Evolutionary conservation across 2,888 invertebrate species (phyloP), one percentile per base, ranked within the genome.

Genomic region (Drosophila pegasa): DNA sequence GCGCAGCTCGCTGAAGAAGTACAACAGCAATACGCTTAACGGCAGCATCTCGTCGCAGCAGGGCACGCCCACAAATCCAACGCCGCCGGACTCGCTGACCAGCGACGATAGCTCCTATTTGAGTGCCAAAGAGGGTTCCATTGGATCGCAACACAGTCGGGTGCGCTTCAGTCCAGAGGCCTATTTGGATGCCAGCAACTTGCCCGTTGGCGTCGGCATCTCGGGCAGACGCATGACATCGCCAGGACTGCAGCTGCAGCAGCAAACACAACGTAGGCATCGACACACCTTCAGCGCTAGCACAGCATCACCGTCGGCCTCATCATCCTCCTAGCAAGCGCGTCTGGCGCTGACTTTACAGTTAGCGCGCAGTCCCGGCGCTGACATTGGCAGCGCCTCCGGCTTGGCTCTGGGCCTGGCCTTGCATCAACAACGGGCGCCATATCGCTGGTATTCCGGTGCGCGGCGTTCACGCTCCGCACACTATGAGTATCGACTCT

Each of bases 71-170:
- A 96, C 96, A 0, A 96, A 96, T 91, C 96, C 96, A 2, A 97
- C 97, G 7, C 97, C 97, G 0, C 97, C 97, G 0, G 97, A 97
- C 84, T 96, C 96, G 75, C 89, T 97, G 66, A 95, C 96, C 0
- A 96, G 97, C 87, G 98, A 98, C 83, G 97, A 97, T 89, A 96
- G 96, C 87, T 97, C 97, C 43, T 98, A 97, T 91, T 95, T 97
- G 78, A 97, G 97, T 9, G 97, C 97, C 18, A 94, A 96, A 87
- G 97, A 96, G 87, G 95, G 93, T 68, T 93, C 94, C 0, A 94
- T 94, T 14, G 93, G 94, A 65, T 95, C 95, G 27, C 95, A 95
- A n/a, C 94, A 94, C 69, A 94, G 95, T 38, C 93, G 96, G 14
- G 97, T 96, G 64, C 93, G 95, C 62, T 96, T 96, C 92, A 97